A percentile compares a stretch with the other conserved stretches of the same genome.
Evolutionary conservation across 2,797 vertebrate species (phyloP).

Genomic region (Champsocephalus gunnari): DNA sequence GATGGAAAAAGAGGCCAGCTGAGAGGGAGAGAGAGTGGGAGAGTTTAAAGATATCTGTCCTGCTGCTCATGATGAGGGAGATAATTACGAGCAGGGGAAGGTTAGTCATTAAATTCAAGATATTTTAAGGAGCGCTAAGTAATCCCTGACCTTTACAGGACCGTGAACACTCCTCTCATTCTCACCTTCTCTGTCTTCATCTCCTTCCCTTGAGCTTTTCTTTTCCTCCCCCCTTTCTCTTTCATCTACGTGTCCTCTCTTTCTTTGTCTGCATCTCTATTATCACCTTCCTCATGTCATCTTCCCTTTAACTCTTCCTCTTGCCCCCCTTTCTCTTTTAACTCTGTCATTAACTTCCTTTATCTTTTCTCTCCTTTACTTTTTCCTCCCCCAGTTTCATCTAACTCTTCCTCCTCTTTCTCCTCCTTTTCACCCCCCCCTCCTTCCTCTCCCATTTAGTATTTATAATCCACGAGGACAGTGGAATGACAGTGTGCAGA

Average conservation of each 20-base stretch:
- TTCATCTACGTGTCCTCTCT: neutral
- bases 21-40: neutral
- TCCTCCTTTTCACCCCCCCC: neutral
- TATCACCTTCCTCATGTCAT: too few relatives aligned
- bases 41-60: slow-evolving; percentile 18
- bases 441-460: neutral
- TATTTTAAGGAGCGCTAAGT: slow-evolving; percentile 29
- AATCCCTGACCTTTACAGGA: slow-evolving; percentile 45
- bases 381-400: slow-evolving; percentile 5
- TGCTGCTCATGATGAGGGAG: slow-evolving; percentile 33
- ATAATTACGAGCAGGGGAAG: slow-evolving; percentile 44
- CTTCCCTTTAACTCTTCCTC: neutral
- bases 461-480: slow-evolving; percentile 45
- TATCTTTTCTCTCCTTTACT: slow-evolving; percentile 1
- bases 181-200: neutral
- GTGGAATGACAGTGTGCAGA: slow-evolving; percentile 53
- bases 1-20: neutral
- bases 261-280: neutral
- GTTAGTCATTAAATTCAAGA: slow-evolving; percentile 47
- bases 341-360: slow-evolving; percentile 20
- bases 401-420: neutral
- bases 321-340: neutral
- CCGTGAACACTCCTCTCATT: slow-evolving; percentile 4
- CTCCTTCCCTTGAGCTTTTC: neutral
- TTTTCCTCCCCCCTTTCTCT: neutral